Percentiles rank a stretch among this genome's conserved stretches.
Evolutionary conservation across 2,113 vertebrate genomes (phyloP).

Genomic region (Columbina picui): DNA sequence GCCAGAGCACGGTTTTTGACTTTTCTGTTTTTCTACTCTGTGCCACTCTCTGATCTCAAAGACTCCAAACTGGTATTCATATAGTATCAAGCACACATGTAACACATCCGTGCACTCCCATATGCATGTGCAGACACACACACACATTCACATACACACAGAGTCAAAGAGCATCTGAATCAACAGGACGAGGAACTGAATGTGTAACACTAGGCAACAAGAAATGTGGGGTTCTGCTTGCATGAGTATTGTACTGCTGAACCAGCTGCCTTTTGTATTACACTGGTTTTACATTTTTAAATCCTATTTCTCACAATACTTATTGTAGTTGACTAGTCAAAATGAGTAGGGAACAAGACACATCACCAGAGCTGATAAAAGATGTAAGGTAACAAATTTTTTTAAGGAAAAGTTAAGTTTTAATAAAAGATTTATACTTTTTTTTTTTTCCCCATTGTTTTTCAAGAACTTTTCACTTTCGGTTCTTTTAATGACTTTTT

Average conservation of each 20-base stretch:
- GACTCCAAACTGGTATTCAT: too few species aligned
- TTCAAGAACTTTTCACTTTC: background rate
- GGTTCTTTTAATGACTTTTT: background rate
- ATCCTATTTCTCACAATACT: background rate
- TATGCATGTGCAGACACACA: background rate
- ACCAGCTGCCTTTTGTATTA: background rate
- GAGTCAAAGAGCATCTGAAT: background rate
- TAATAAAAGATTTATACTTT: background rate
- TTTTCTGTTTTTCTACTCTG: background rate
- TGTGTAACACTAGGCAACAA: background rate
- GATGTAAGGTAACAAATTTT: background rate
- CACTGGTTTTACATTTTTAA: background rate
- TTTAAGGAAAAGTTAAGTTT: background rate
- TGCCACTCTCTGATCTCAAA: background rate
- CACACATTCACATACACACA: background rate
- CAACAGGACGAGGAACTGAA: background rate
- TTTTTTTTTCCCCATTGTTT: background rate
- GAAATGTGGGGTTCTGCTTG: background rate
- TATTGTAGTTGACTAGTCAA: background rate
- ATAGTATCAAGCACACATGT: background rate
- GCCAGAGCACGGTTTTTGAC: background rate
- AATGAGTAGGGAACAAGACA: background rate
- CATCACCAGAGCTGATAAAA: background rate
- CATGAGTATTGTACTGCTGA: background rate
- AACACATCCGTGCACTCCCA: background rate